Evolutionary conservation across 2,888 invertebrate genomes (phyloP).

Genomic region (Entomobrya proxima): DNA sequence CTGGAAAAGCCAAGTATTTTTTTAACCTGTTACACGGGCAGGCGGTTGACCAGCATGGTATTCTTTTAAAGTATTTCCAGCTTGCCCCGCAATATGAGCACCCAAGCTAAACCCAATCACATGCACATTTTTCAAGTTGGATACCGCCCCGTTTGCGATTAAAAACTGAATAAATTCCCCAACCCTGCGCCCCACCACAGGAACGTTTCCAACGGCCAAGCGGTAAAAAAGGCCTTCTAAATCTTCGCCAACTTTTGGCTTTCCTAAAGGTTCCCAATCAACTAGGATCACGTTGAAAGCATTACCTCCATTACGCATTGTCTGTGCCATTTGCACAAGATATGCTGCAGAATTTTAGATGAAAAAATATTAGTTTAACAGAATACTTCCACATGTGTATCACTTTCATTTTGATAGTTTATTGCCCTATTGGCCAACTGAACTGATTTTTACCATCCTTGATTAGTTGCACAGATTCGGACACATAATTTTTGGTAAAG

Average conservation of each 20-base stretch:
- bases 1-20: background rate
- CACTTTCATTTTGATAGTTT: background rate
- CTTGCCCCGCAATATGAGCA: conserved; percentile 61
- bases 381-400: too few species aligned
- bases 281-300: conserved; percentile 35
- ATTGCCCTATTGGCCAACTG: too few species aligned
- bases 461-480: conserved; percentile 22
- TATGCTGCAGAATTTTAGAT: too few species aligned
- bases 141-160: conserved; percentile 23
- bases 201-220: conserved; percentile 17
- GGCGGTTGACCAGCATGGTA: conserved; percentile 23
- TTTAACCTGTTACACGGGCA: conserved; percentile 56
- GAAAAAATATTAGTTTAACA: too few species aligned
- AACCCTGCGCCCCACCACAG: conserved; percentile 38
- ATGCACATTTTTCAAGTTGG: conserved; percentile 45
- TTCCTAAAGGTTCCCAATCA: conserved; percentile 43
- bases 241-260: background rate
- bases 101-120: conserved; percentile 64
- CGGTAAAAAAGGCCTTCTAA: conserved; percentile 4
- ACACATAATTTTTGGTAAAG: conserved; percentile 15
- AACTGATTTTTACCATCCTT: conserved; percentile 36
- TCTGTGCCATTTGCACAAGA: conserved; percentile 23
- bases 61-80: conserved; percentile 42
- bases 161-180: conserved; percentile 48
- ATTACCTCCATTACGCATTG: background rate